Evolutionary conservation across 2,888 invertebrate genomes (phyloP).

Genomic region (Congeria kusceri): DNA sequence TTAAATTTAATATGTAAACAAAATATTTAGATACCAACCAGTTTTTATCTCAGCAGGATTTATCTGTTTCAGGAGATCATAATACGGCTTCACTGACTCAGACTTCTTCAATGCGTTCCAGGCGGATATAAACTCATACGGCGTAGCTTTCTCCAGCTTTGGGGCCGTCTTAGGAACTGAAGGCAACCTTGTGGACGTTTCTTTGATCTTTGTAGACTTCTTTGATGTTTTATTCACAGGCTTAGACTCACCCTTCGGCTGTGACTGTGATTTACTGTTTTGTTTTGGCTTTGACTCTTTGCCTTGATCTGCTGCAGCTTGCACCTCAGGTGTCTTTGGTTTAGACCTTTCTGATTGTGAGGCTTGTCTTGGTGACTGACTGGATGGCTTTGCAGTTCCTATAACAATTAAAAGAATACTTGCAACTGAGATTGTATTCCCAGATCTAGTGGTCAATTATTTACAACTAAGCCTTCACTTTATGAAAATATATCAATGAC

Average conservation of each 20-base stretch:
- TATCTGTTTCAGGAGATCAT: conserved; percentile 80
- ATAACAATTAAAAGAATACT: too few species aligned
- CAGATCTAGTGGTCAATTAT: too few species aligned
- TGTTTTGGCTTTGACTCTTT: conserved; percentile 25
- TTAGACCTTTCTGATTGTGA: neutral
- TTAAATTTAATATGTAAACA: neutral
- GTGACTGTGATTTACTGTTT: conserved; percentile 40
- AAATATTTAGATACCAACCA: conserved; percentile 67
- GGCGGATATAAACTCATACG: conserved; percentile 83
- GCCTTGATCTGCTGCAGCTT: neutral
- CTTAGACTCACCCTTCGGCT: conserved; percentile 28
- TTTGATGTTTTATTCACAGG: conserved; percentile 8
- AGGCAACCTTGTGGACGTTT: conserved; percentile 70
- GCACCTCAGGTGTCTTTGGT: neutral
- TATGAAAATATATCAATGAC: too few species aligned
- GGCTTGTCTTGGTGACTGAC: too few species aligned
- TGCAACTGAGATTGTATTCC: too few species aligned
- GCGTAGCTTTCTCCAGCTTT: conserved; percentile 77
- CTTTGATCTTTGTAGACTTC: conserved; percentile 54
- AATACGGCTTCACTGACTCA: conserved; percentile 76
- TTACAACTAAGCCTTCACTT: too few species aligned
- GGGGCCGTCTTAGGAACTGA: conserved; percentile 65
- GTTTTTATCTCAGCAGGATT: conserved; percentile 77
- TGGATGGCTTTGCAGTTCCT: too few species aligned
- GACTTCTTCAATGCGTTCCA: conserved; percentile 82